These are phyloP conservation scores for Deladenus siricidicola DNA, from an alignment of 2,888 invertebrate species.

Conservation along the genomic window DNA sequence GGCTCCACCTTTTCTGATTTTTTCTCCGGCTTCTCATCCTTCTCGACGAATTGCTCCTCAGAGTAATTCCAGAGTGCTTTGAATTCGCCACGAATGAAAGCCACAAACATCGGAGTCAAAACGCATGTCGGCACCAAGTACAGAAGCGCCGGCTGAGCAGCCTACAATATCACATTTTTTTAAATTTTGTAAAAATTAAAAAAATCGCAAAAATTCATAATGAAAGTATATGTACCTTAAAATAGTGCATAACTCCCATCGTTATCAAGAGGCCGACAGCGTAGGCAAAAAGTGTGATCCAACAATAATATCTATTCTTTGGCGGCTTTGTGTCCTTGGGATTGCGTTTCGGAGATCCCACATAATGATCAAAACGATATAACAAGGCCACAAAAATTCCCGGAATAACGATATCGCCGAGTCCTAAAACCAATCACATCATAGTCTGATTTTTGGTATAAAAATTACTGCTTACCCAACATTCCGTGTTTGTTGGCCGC, in stretches of 20 bases:
- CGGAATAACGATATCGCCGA: slow-evolving; percentile 97
- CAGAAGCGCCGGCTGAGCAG: slow-evolving; percentile 79
- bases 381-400: slow-evolving; percentile 96
- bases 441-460: background rate
- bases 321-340: slow-evolving; percentile 18
- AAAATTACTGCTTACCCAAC: slow-evolving; percentile 61
- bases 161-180: no score
- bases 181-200: background rate
- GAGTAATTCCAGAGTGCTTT: slow-evolving; percentile 48
- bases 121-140: slow-evolving; percentile 94
- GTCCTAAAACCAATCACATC: slow-evolving; percentile 48
- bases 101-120: slow-evolving; percentile 77
- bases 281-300: slow-evolving; percentile 82
- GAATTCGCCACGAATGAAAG: slow-evolving; percentile 79
- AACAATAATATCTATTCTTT: slow-evolving; percentile 62
- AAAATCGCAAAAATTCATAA: background rate
- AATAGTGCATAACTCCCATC: slow-evolving; percentile 93
- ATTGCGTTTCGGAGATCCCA: slow-evolving; percentile 27
- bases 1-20: slow-evolving; percentile 22
- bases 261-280: slow-evolving; percentile 83
- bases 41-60: slow-evolving; percentile 49
- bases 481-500: slow-evolving; percentile 93
- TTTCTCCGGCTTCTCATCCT: slow-evolving; percentile 31
- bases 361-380: slow-evolving; percentile 71
- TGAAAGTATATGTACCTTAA: slow-evolving; percentile 63